Base-by-base conservation (phyloP, 2,113 vertebrate species). In the Corydoras sp. region DNA sequence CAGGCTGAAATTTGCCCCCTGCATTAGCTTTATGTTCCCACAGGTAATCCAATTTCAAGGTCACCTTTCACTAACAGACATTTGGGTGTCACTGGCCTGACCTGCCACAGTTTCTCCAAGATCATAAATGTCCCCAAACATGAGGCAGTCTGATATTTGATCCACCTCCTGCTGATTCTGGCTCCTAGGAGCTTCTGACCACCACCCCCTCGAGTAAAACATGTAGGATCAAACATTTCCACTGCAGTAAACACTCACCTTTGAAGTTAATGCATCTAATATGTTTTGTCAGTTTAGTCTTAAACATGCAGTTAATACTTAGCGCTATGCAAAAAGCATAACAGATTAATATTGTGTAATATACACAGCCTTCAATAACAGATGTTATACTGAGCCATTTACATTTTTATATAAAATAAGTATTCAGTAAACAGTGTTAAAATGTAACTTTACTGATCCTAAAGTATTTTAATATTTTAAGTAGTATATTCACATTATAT, bases 121-220 rank as follows among this genome's bases (percentile, higher is more conserved):
- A 73, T 60, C 53, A 50, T 77, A 75, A 77, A 75, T 49, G 72
- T 76, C 50, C 80, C 5, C 13, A 51, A 56, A 69, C 70, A 83
- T 65, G 71, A 64, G 77, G 68, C 15, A 29, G 61, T 62, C 69
- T 74, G 81, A 78, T 71, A 82, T 79, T 54, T 5, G 35, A 82
- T 83, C 76, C 71, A 62, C 76, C 77, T 75, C 54, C 67, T 67
- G 73, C 78, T 15, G 60, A 64, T 58, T 62, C 30, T 15, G 68
- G 72, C 74, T 77, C 55, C 62, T 68, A 56, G n/a, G 15, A 68
- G 32, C 71, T 43, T 67, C 65, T 15, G 35, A 72, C 58, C 75
- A 78, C 65, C 76, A 43, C 62, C 69, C 31, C 72, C 77, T 73
- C 32, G 30, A 62, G 78, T 74, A n/a, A 69, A 66, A 9, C 3